These are phyloP conservation scores for Kuschelorhynchus macadamiae DNA, from an alignment of 2,888 invertebrate species.

Conservation along the genomic window DNA sequence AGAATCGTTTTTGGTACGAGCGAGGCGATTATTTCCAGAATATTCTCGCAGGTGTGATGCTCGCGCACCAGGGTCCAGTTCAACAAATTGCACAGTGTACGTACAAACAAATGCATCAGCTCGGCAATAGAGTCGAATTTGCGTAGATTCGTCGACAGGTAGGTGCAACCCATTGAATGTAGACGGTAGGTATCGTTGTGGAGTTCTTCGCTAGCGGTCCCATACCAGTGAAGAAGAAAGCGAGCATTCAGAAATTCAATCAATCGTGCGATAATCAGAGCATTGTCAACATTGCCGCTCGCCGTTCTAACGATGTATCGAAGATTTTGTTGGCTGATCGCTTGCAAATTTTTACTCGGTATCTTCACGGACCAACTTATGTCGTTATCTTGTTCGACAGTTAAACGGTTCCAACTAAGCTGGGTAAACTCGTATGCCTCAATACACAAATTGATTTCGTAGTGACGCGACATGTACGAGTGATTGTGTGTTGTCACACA, in stretches of 20 bases:
- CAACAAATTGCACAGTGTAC: neutral
- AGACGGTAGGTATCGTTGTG: neutral
- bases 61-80: too few relatives aligned
- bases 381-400: too few relatives aligned
- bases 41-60: too few relatives aligned
- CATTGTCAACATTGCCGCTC: neutral
- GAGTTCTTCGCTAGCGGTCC: neutral
- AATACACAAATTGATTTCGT: neutral
- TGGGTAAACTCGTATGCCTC: neutral
- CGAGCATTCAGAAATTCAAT: neutral
- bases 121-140: neutral
- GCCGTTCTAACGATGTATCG: neutral
- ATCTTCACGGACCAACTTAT: neutral
- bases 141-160: constrained; percentile 1
- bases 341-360: neutral
- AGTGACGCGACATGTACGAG: neutral
- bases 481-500: neutral
- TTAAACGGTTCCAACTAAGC: neutral
- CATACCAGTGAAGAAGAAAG: neutral
- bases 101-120: neutral
- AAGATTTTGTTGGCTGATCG: neutral
- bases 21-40: too few relatives aligned
- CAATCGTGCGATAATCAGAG: neutral
- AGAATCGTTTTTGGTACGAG: too few relatives aligned
- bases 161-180: neutral